phyloP scores from a whole-genome alignment of 2,797 vertebrate genomes.

The Alca torda region DNA sequence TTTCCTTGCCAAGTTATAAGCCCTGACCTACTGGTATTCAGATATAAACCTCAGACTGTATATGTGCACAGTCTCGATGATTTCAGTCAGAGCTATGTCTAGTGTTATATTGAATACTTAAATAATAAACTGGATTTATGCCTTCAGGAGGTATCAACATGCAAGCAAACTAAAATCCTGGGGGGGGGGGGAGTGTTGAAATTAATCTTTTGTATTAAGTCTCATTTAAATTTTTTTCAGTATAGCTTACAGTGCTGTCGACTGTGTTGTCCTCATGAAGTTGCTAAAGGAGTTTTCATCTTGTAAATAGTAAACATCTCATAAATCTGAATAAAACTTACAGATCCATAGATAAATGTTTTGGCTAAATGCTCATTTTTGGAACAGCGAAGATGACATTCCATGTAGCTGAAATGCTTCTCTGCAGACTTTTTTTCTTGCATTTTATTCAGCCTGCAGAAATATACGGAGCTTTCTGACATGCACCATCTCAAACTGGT shows the following conservation, averaged over 20 bases:
- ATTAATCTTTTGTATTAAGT: not conserved
- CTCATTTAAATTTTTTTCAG: constrained; percentile 33
- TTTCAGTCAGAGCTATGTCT: not conserved
- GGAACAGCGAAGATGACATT: not conserved
- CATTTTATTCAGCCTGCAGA: not conserved
- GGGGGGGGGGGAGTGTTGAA: not conserved
- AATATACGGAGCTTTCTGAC: not conserved
- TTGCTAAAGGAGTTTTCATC: constrained; percentile 37
- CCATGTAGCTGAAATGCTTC: not conserved
- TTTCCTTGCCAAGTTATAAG: not conserved
- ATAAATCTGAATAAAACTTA: constrained; percentile 47
- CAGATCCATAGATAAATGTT: constrained; percentile 5
- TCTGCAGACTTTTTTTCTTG: not conserved
- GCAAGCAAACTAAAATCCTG: not conserved
- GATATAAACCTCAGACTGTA: not conserved
- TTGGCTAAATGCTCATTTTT: constrained; percentile 15
- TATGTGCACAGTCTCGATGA: not conserved
- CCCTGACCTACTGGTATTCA: not conserved
- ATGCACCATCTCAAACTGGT: not conserved
- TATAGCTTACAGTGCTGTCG: constrained; percentile 44
- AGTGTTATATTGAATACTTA: not conserved
- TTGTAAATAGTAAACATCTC: not conserved
- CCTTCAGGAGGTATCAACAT: not conserved
- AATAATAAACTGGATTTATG: not conserved
- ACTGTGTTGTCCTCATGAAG: not conserved